A percentile compares a stretch with the other conserved stretches of the same genome.
Conservation (phyloP, 2,888 invertebrate genomes). For the Galerucella pusilla region DNA sequence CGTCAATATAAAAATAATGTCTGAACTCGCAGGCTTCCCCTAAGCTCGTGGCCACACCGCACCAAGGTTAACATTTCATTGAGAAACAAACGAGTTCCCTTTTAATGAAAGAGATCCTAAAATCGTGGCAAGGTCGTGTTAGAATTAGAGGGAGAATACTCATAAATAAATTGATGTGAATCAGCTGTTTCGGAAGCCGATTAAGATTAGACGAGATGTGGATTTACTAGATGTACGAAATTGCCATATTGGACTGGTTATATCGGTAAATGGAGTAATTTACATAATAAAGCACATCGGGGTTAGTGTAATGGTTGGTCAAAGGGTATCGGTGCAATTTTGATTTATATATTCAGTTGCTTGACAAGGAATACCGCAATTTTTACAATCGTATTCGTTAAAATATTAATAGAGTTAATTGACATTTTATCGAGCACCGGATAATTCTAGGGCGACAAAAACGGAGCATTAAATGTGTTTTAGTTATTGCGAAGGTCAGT, state of each 20-base stretch:
- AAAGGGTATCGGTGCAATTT: conserved; percentile 8
- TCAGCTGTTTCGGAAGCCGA: conserved; percentile 39
- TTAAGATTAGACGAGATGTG: conserved; percentile 36
- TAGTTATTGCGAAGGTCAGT: conserved; percentile 28
- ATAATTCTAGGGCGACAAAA: neutral
- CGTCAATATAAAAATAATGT: conserved; percentile 39
- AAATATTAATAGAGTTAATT: too few species aligned
- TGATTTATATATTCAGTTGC: neutral
- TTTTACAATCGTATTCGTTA: too few species aligned
- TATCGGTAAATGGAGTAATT: conserved; percentile 28
- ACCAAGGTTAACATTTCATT: conserved; percentile 39
- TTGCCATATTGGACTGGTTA: conserved; percentile 28
- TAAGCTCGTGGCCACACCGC: conserved; percentile 25
- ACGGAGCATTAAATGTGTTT: neutral
- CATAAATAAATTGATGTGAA: conserved; percentile 39
- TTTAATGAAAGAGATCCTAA: conserved; percentile 37
- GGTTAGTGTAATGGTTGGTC: neutral
- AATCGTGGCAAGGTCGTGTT: conserved; percentile 40
- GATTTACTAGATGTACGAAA: conserved; percentile 26
- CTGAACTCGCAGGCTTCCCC: conserved; percentile 33
- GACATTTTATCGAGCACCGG: too few species aligned
- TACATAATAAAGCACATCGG: conserved; percentile 24
- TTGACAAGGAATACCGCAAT: too few species aligned
- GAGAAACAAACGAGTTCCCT: conserved; percentile 40
- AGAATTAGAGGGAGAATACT: conserved; percentile 31